A percentile compares a stretch with the other conserved stretches of the same genome.
phyloP scores from a whole-genome alignment of 2,888 invertebrate species.

The Congeria kusceri region DNA sequence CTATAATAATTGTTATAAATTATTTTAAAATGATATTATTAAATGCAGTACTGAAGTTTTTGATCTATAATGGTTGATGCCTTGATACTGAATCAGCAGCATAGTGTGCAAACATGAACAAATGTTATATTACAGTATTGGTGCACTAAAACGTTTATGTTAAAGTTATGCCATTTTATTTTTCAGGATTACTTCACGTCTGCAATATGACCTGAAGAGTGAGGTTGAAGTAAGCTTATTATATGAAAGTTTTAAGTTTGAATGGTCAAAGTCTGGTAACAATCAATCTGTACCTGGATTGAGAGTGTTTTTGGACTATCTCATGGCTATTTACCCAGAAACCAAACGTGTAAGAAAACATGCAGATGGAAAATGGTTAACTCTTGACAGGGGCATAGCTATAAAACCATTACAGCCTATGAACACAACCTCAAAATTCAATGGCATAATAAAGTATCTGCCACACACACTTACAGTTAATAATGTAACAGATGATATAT shows the following conservation, averaged over 20 bases:
- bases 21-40: too few relatives aligned
- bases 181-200: conserved; percentile 11
- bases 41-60: too few relatives aligned
- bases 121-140: too few relatives aligned
- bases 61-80: too few relatives aligned
- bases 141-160: background rate
- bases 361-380: background rate
- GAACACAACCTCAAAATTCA: background rate
- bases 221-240: conserved; percentile 20
- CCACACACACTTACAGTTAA: background rate
- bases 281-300: background rate
- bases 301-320: background rate
- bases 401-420: background rate
- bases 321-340: conserved; percentile 4
- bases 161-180: background rate
- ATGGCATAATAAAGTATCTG: background rate
- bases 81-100: too few relatives aligned
- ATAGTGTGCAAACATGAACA: too few relatives aligned
- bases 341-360: conserved; percentile 4
- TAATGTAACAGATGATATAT: background rate
- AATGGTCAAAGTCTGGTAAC: background rate
- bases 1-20: too few relatives aligned
- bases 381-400: conserved; percentile 9
- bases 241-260: conserved; percentile 19
- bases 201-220: background rate